Evolutionary conservation across 1,140 invertebrate species (phyloP).

Genomic region (Zaprionus vittiger): DNA sequence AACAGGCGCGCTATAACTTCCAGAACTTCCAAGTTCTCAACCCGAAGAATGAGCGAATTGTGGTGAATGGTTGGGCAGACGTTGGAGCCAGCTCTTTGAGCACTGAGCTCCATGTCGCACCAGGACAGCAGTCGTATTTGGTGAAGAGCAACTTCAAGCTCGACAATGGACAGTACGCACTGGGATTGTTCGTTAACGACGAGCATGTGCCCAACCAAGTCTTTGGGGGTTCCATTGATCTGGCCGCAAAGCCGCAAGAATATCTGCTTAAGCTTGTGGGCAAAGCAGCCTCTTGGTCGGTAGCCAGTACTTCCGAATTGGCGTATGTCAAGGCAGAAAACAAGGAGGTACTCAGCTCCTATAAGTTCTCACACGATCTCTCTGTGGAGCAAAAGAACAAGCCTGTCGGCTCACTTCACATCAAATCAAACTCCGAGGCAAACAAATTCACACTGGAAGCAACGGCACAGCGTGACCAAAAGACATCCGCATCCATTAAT

Average conservation of each 20-base stretch:
- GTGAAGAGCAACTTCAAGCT: slow-evolving; percentile 62
- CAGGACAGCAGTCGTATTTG: slow-evolving; percentile 55
- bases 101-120: slow-evolving; percentile 56
- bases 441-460: slow-evolving; percentile 60
- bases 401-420: slow-evolving; percentile 36
- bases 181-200: slow-evolving; percentile 67
- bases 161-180: slow-evolving; percentile 58
- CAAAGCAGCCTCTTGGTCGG: slow-evolving; percentile 52
- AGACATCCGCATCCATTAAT: slow-evolving; percentile 44
- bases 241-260: slow-evolving; percentile 38
- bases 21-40: slow-evolving; percentile 86
- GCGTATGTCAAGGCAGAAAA: slow-evolving; percentile 43
- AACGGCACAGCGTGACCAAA: slow-evolving; percentile 48
- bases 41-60: slow-evolving; percentile 83
- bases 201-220: slow-evolving; percentile 58
- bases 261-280: slow-evolving; percentile 46
- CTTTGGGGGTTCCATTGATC: slow-evolving; percentile 57
- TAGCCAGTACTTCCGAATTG: slow-evolving; percentile 29
- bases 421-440: slow-evolving; percentile 37
- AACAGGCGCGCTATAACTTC: slow-evolving; percentile 86
- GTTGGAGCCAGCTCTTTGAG: slow-evolving; percentile 34
- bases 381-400: slow-evolving; percentile 56
- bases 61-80: slow-evolving; percentile 85
- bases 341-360: slow-evolving; percentile 37
- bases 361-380: slow-evolving; percentile 45